These are phyloP conservation scores for Drosophila elegans DNA, from an alignment of 1,140 invertebrate genomes.

Conservation along the genomic window DNA sequence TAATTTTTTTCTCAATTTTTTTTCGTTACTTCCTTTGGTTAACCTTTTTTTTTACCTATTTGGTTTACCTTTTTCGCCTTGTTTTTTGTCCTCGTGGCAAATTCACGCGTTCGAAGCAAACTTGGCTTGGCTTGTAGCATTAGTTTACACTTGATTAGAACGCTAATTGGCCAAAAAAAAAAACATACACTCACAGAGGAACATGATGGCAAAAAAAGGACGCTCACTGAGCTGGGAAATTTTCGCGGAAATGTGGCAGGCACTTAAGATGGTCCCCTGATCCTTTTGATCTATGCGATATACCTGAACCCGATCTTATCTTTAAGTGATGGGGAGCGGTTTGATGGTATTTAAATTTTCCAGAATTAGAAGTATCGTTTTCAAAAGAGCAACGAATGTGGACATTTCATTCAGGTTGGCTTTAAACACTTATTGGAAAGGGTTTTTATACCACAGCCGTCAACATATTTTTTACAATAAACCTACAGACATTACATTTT, in stretches of 20 bases:
- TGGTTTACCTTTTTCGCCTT: constrained; percentile 6
- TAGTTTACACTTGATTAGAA: constrained; percentile 83
- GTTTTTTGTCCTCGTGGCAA: constrained; percentile 73
- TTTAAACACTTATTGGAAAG: too few species aligned
- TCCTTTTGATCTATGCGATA: constrained; percentile 50
- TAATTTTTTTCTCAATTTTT: neutral
- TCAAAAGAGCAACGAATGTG: neutral
- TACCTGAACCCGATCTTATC: constrained; percentile 30
- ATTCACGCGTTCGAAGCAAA: constrained; percentile 79
- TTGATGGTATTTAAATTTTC: constrained; percentile 16
- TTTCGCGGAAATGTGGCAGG: constrained; percentile 64
- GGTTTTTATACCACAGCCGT: neutral
- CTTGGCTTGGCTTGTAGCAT: constrained; percentile 79
- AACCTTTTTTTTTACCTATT: neutral
- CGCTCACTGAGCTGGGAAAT: constrained; percentile 59
- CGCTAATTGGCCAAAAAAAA: constrained; percentile 68
- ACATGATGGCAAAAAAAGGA: constrained; percentile 5
- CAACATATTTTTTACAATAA: neutral
- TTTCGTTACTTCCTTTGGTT: constrained; percentile 15
- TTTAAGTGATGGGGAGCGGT: constrained; percentile 4
- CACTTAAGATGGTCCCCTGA: constrained; percentile 23
- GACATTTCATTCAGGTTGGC: too few species aligned
- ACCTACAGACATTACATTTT: neutral
- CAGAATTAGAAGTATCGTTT: constrained; percentile 20
- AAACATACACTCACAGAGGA: neutral